phyloP scores from a whole-genome alignment of 2,888 invertebrate species.

The Sphaerophoria taeniata region DNA sequence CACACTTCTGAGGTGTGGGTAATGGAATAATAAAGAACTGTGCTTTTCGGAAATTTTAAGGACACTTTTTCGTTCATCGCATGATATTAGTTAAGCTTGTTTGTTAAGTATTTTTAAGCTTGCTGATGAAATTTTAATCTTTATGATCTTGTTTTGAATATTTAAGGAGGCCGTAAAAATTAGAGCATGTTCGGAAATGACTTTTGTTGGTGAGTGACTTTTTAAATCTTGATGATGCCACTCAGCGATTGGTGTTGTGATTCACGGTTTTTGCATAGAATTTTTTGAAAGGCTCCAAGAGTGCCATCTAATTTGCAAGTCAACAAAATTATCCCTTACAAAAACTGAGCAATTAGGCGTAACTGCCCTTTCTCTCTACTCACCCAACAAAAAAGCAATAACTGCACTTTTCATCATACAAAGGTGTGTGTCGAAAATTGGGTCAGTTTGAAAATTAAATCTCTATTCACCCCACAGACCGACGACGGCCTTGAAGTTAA shows the following conservation, averaged over 20 bases:
- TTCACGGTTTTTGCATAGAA: too few relatives aligned
- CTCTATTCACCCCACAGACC: neutral
- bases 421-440: slow-evolving; percentile 12
- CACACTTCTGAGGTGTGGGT: neutral
- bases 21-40: slow-evolving; percentile 32
- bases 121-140: slow-evolving; percentile 15
- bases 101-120: slow-evolving; percentile 1
- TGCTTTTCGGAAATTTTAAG: neutral
- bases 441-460: slow-evolving; percentile 8
- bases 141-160: neutral
- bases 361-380: too few relatives aligned
- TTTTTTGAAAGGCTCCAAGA: too few relatives aligned
- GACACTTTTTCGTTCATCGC: neutral
- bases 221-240: neutral
- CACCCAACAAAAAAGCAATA: too few relatives aligned
- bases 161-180: neutral
- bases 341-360: too few relatives aligned
- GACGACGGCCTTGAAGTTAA: neutral
- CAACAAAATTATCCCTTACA: too few relatives aligned
- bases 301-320: too few relatives aligned
- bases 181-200: too few relatives aligned
- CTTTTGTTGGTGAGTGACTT: too few relatives aligned
- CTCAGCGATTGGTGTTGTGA: too few relatives aligned
- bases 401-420: too few relatives aligned
- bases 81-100: neutral